These are phyloP conservation scores for Potamilus streckersoni DNA, from an alignment of 1,140 invertebrate species.

Conservation along the genomic window DNA sequence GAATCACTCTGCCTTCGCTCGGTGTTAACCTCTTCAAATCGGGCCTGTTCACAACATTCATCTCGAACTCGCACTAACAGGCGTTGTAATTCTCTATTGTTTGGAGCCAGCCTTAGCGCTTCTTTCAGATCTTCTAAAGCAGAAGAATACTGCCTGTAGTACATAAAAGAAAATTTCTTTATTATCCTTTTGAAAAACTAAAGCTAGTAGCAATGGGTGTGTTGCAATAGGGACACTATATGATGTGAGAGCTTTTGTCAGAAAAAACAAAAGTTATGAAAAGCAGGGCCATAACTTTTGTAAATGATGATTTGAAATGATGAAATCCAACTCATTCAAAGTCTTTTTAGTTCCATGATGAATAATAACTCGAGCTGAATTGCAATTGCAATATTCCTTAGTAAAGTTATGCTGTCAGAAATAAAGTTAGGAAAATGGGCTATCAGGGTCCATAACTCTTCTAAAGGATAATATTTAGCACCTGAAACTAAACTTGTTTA, in stretches of 20 bases:
- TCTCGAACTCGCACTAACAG: conserved; percentile 77
- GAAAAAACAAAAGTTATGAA: no score
- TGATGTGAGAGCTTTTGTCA: not conserved
- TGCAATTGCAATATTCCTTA: no score
- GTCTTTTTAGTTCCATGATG: no score
- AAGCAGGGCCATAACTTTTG: no score
- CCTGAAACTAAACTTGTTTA: no score
- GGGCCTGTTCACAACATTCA: conserved; percentile 69
- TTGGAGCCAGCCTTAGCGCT: conserved; percentile 76
- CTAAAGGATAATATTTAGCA: no score
- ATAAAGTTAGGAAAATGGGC: no score
- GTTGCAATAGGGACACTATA: not conserved
- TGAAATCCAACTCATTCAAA: no score
- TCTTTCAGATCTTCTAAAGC: conserved; percentile 79
- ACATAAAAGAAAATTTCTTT: conserved; percentile 8
- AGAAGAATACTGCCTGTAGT: conserved; percentile 70
- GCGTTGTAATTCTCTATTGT: conserved; percentile 77
- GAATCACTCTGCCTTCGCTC: not conserved
- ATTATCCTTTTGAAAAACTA: conserved; percentile 8
- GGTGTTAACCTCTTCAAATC: conserved; percentile 25
- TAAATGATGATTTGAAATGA: no score
- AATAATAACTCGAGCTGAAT: no score
- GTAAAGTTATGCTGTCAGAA: no score
- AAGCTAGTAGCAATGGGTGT: not conserved
- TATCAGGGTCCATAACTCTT: no score